A percentile compares a stretch with the other conserved stretches of the same genome.
Evolutionary conservation across 2,888 invertebrate genomes (phyloP).

Genomic region (Ditula angustiorana): DNA sequence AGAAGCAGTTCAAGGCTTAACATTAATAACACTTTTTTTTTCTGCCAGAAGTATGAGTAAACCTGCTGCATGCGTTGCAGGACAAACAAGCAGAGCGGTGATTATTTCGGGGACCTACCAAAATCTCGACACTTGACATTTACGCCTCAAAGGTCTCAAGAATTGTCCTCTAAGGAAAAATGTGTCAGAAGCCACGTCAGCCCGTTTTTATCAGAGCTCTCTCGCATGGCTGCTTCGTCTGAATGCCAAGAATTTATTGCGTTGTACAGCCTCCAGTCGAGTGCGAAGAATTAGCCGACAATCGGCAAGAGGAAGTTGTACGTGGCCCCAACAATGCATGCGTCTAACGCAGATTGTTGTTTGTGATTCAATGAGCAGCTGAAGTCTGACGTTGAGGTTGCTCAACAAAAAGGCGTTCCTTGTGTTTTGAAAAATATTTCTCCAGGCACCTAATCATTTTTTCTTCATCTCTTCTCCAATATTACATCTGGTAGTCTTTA

Average conservation of each 20-base stretch:
- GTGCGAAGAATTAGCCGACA: slow-evolving; percentile 78
- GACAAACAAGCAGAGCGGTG: not conserved
- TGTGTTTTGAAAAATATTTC: not conserved
- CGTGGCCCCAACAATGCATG: slow-evolving; percentile 29
- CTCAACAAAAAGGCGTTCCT: not conserved
- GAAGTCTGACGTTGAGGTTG: not conserved
- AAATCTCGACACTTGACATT: slow-evolving; percentile 44
- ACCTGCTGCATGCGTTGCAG: not conserved
- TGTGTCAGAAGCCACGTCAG: slow-evolving; percentile 72
- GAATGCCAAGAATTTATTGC: slow-evolving; percentile 82
- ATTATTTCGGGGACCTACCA: slow-evolving; percentile 1
- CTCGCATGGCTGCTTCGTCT: slow-evolving; percentile 74
- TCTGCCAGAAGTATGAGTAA: not conserved
- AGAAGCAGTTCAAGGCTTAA: not conserved
- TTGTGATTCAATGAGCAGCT: slow-evolving; percentile 21
- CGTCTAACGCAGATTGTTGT: slow-evolving; percentile 17
- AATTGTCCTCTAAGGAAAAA: slow-evolving; percentile 76
- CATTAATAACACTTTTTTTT: not conserved
- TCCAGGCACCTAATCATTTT: not conserved
- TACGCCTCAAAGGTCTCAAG: slow-evolving; percentile 52
- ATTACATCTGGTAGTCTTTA: too few relatives aligned
- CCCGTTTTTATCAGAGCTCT: slow-evolving; percentile 78
- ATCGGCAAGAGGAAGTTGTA: slow-evolving; percentile 53
- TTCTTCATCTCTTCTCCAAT: too few relatives aligned
- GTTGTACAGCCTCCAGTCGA: slow-evolving; percentile 75